Evolutionary conservation across 2,888 invertebrate genomes (phyloP).

Genomic region (Rutpela maculata): DNA sequence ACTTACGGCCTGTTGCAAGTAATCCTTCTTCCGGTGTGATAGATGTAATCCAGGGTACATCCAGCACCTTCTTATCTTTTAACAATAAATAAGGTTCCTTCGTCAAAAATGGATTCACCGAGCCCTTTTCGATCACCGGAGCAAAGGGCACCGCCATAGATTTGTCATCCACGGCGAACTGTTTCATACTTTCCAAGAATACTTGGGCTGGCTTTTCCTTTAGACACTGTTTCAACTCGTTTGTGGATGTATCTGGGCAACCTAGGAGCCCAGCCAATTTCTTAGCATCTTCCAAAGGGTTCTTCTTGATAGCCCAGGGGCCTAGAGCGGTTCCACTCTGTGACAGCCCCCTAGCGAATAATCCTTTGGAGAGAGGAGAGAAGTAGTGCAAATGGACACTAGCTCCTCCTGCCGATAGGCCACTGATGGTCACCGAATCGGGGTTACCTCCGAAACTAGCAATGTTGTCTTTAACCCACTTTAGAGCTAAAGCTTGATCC

Average conservation of each 20-base stretch:
- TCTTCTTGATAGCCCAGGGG: slow-evolving; percentile 76
- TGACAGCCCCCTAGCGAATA: slow-evolving; percentile 77
- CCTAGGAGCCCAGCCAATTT: slow-evolving; percentile 78
- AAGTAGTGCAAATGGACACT: slow-evolving; percentile 70
- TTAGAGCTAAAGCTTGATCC: slow-evolving; percentile 68
- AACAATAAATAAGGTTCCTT: slow-evolving; percentile 80
- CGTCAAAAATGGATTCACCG: slow-evolving; percentile 79
- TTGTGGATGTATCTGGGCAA: slow-evolving; percentile 76
- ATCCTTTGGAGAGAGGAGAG: slow-evolving; percentile 64
- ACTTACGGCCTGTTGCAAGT: slow-evolving; percentile 80
- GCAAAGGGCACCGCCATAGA: slow-evolving; percentile 63
- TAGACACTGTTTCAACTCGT: slow-evolving; percentile 80
- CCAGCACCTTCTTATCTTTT: slow-evolving; percentile 77
- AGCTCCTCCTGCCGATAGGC: slow-evolving; percentile 69
- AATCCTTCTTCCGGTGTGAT: slow-evolving; percentile 83
- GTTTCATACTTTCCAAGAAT: neutral
- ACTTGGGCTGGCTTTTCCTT: slow-evolving; percentile 53
- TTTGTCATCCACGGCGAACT: slow-evolving; percentile 68
- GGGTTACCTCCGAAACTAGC: slow-evolving; percentile 69
- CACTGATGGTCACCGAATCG: slow-evolving; percentile 67
- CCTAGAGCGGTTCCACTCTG: slow-evolving; percentile 82
- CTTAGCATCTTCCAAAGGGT: slow-evolving; percentile 78
- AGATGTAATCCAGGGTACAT: slow-evolving; percentile 82
- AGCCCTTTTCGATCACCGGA: slow-evolving; percentile 67
- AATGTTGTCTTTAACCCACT: slow-evolving; percentile 69